A percentile compares a stretch with the other conserved stretches of the same genome.
Evolutionary conservation across 2,797 vertebrate genomes (phyloP).

Genomic region (Novumbra hubbsi): DNA sequence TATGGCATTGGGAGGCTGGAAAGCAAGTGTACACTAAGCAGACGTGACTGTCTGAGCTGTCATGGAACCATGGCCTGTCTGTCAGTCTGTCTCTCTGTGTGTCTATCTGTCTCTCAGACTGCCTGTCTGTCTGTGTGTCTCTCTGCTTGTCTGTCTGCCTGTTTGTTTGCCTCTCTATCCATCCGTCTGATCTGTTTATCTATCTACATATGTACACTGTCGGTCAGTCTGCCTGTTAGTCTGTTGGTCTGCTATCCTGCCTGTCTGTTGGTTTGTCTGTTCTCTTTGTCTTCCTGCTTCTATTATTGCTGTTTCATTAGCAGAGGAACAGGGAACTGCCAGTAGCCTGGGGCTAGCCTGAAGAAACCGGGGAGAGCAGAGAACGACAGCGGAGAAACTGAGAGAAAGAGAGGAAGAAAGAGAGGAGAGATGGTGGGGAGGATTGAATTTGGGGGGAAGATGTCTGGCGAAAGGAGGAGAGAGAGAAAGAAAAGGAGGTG

Average conservation of each 20-base stretch:
- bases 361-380: not conserved
- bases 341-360: constrained; percentile 12
- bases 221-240: no score
- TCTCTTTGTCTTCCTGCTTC: constrained; percentile 16
- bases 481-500: not conserved
- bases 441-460: not conserved
- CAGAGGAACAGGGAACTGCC: not conserved
- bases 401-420: not conserved
- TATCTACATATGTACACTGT: no score
- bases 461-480: not conserved
- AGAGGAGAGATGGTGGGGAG: not conserved
- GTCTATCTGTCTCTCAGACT: no score
- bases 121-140: no score
- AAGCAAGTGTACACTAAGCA: constrained; percentile 28
- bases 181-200: no score
- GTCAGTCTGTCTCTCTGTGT: no score
- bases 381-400: not conserved
- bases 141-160: no score
- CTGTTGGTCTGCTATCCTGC: no score
- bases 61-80: not conserved
- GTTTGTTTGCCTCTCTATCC: no score
- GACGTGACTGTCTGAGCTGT: constrained; percentile 20
- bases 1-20: not conserved
- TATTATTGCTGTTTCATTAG: constrained; percentile 12
- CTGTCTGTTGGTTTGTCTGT: not conserved